Base-by-base conservation (phyloP, 2,113 vertebrate genomes). In the Ploceus nigricollis region DNA sequence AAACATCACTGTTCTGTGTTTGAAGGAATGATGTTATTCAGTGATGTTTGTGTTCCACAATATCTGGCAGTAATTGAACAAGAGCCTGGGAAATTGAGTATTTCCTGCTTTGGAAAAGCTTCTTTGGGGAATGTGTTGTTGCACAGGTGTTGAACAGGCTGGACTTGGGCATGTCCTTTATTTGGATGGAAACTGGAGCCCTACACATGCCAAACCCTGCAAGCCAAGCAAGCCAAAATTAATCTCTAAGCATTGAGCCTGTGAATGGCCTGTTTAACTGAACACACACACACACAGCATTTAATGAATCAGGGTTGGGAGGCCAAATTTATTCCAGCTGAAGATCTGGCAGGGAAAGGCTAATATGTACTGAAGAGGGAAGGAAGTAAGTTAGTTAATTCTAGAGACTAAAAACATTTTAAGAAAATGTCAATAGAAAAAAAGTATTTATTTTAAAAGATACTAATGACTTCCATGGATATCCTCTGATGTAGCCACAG, bases 51-150 rank as follows among this genome's bases (percentile, higher is more conserved):
- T 96, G 95, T 94, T 96, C 87, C 88, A 94, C 82, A 93, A 25
- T 91, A 96, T 91, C 97, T 94, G 87, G 91, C 60, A 30, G 87
- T 97, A 98, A 98, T 96, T 97, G 95, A 97, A 94, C 79, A 78
- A 93, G 94, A 33, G 66, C 87, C 91, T 68, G 97, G 91, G 54
- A 96, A 94, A 76, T 14, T 95, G 76, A 60, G 37, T 53, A 60
- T 88, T 93, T 82, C 75, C 85, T 66, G 1, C 64, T 79, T 30
- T 22, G 40, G 72, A 68, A 65, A 60, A 84, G 25, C 77, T 68
- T 28, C 14, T 65, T 22, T 60, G 73, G 30, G n/a, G 16, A 48
- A 12, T 0, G 1, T 2, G 3, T 13, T 81, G 17, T 28, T 60
- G 70, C 56, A 25, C 51, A 39, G 66, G 45, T 66, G 1, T 66